Conservation (phyloP, 2,797 vertebrate genomes). For the Masticophis lateralis region DNA sequence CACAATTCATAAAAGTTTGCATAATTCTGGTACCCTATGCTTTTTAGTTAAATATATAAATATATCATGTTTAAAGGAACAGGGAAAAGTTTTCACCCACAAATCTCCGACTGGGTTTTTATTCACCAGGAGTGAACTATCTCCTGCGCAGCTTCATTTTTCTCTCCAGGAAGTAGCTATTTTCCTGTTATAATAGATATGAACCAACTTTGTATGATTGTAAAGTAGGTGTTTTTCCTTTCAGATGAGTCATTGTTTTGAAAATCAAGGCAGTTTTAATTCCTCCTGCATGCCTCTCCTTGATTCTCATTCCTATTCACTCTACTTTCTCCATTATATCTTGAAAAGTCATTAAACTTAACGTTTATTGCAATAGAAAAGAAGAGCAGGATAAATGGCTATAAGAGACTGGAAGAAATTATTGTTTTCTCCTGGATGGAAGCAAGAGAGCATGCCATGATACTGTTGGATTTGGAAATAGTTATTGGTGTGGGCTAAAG, state of each 20-base stretch:
- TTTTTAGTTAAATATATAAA: neutral
- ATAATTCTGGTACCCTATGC: neutral
- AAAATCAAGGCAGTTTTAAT: neutral
- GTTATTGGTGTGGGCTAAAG: neutral
- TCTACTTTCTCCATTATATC: neutral
- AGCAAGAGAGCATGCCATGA: neutral
- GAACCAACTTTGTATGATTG: neutral
- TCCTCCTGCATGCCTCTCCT: neutral
- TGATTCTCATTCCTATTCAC: neutral
- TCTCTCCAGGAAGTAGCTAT: neutral
- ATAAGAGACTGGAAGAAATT: neutral
- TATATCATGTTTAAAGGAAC: neutral
- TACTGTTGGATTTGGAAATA: neutral
- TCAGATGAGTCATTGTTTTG: neutral
- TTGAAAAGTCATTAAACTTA: neutral
- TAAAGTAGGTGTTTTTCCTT: neutral
- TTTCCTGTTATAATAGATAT: neutral
- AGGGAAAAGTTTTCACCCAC: neutral
- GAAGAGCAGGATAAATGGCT: neutral
- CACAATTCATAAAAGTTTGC: neutral
- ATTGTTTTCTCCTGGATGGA: neutral
- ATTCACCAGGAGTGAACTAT: neutral
- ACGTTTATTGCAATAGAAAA: neutral
- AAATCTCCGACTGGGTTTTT: neutral
- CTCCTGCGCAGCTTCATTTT: neutral